phyloP scores from a whole-genome alignment of 2,888 invertebrate species.

The Patella pellucida region DNA sequence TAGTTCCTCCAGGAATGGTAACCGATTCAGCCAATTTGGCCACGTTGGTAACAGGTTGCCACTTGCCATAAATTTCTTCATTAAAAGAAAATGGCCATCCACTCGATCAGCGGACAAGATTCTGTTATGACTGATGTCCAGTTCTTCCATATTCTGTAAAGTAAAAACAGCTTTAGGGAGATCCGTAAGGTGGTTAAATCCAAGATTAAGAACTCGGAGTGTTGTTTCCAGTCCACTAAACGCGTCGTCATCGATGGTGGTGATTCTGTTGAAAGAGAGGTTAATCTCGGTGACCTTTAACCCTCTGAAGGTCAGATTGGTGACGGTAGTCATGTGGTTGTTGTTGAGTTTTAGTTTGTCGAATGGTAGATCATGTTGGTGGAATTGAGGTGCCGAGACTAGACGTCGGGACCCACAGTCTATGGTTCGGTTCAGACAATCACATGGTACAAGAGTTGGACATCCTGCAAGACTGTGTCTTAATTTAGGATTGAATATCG shows the following conservation, averaged over 20 bases:
- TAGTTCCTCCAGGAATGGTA: constrained; percentile 3
- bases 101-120: background rate
- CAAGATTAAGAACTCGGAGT: background rate
- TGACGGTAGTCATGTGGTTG: background rate
- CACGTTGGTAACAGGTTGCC: background rate
- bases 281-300: background rate
- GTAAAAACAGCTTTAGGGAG: background rate
- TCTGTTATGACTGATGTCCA: background rate
- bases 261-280: background rate
- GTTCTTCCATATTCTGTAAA: background rate
- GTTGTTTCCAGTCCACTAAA: background rate
- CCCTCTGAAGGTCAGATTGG: background rate
- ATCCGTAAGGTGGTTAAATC: background rate
- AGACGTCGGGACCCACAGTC: background rate
- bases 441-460: too few relatives aligned
- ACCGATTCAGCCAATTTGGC: background rate
- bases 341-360: background rate
- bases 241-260: background rate
- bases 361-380: background rate
- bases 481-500: too few relatives aligned
- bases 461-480: too few relatives aligned
- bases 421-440: too few relatives aligned
- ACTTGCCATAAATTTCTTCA: constrained; percentile 1
- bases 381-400: background rate
- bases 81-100: background rate